Evolutionary conservation across 2,888 invertebrate genomes (phyloP).

Genomic region (Plemyria rubiginata): DNA sequence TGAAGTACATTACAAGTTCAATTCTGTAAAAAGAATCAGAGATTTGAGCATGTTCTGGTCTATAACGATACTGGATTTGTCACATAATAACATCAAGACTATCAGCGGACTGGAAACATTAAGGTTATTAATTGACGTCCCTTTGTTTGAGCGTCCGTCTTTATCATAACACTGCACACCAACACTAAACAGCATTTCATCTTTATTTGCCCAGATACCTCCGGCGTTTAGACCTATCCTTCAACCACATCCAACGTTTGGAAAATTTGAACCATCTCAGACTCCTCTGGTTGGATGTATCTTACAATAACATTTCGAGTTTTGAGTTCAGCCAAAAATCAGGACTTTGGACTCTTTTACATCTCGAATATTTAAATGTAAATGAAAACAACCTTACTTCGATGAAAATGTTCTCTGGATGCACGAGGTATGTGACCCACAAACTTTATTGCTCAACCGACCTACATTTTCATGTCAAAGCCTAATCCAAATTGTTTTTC

Average conservation of each 20-base stretch:
- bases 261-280: slow-evolving; percentile 84
- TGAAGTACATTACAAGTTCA: slow-evolving; percentile 85
- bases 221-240: slow-evolving; percentile 84
- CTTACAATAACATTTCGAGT: slow-evolving; percentile 81
- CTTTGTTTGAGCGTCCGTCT: slow-evolving; percentile 13
- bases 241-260: slow-evolving; percentile 83
- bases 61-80: slow-evolving; percentile 84
- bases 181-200: slow-evolving; percentile 28
- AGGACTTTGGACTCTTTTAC: slow-evolving; percentile 80
- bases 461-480: slow-evolving; percentile 35
- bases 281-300: slow-evolving; percentile 82
- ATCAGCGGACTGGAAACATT: slow-evolving; percentile 83
- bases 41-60: slow-evolving; percentile 86
- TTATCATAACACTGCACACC: slow-evolving; percentile 14
- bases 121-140: slow-evolving; percentile 59
- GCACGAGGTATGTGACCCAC: slow-evolving; percentile 60
- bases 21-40: slow-evolving; percentile 79
- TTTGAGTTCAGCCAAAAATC: slow-evolving; percentile 66
- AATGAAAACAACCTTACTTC: slow-evolving; percentile 82
- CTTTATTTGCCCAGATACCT: slow-evolving; percentile 73
- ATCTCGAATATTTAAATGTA: slow-evolving; percentile 81
- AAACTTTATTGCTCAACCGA: slow-evolving; percentile 25
- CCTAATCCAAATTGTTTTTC: slow-evolving; percentile 42
- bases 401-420: slow-evolving; percentile 80
- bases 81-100: slow-evolving; percentile 84